These are phyloP conservation scores for Toxostoma redivivum DNA, from an alignment of 2,113 vertebrate species.

Conservation along the genomic window DNA sequence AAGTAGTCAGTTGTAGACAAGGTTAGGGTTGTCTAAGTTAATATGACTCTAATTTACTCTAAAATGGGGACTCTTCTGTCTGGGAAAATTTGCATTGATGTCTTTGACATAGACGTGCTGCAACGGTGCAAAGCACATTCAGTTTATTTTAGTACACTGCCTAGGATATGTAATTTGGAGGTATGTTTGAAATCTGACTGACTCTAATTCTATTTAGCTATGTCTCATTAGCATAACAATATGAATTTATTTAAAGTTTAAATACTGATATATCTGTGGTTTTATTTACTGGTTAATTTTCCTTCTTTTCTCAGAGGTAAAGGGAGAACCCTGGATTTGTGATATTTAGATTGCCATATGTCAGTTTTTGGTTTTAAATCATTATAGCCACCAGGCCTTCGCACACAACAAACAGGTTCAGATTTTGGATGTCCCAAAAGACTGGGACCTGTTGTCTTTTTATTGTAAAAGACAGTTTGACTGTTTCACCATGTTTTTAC, in stretches of 20 bases:
- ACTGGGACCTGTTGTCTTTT: neutral
- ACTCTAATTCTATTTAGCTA: neutral
- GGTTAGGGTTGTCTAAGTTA: neutral
- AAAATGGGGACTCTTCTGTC: neutral
- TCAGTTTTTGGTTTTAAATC: neutral
- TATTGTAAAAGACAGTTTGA: neutral
- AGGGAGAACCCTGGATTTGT: neutral
- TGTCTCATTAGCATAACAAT: neutral
- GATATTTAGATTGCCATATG: neutral
- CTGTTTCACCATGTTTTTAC: neutral
- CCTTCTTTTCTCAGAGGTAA: neutral
- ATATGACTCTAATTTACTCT: neutral
- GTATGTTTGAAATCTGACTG: neutral
- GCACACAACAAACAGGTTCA: neutral
- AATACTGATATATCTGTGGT: neutral
- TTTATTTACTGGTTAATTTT: neutral
- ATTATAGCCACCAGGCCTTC: neutral
- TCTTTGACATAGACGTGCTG: neutral
- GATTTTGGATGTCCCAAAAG: neutral
- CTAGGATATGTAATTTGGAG: neutral
- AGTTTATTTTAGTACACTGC: neutral
- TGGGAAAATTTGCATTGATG: neutral
- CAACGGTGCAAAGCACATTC: neutral
- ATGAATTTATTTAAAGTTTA: neutral
- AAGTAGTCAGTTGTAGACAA: neutral